Base-by-base conservation (phyloP, 2,888 invertebrate species). In the Blastobasis adustella region DNA sequence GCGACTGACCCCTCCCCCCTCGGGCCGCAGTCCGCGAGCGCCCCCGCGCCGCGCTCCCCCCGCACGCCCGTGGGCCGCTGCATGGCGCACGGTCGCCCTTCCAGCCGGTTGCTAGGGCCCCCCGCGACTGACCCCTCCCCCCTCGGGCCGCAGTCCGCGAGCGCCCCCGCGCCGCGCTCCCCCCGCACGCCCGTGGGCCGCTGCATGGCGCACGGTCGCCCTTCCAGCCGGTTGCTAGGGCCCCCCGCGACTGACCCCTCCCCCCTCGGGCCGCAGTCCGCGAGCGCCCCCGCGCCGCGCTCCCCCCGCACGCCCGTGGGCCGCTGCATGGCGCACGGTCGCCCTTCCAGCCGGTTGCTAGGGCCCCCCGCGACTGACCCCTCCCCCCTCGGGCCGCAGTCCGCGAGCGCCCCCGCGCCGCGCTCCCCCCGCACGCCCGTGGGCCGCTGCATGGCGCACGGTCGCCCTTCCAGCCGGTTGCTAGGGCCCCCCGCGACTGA, bases 381-480 rank as follows among this genome's bases (percentile, higher is more conserved):
- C n/a, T n/a, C n/a, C n/a, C n/a, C n/a, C n/a, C n/a, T n/a, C n/a
- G n/a, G n/a, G n/a, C 23, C 6, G 0, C 37, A 49, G 45, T 37
- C 47, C 45, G 51, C 56, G 49, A 56, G 49, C 49, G 57, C 53
- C 40, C 45, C 79, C 52, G 90, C 90, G 50, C 91, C 91, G 1
- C 86, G 91, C 4, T 91, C 91, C 3, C 96, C 96, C 5, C 91
- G 94, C 67, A 95, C 95, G 48, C 94, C 94, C 1, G 91, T 95
- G 49, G 90, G 73, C 53, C 82, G 94, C 37, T 81, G 84, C 63
- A 97, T 97, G 96, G 95, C 94, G 55, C 86, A 97, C 81, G 93
- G n/a, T n/a, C n/a, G n/a, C n/a, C n/a, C n/a, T n/a, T n/a, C n/a
- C n/a, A n/a, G n/a, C n/a, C n/a, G n/a, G n/a, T n/a, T n/a, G n/a